Evolutionary conservation across 2,888 invertebrate genomes (phyloP).

Genomic region (Cheilosia variabilis): DNA sequence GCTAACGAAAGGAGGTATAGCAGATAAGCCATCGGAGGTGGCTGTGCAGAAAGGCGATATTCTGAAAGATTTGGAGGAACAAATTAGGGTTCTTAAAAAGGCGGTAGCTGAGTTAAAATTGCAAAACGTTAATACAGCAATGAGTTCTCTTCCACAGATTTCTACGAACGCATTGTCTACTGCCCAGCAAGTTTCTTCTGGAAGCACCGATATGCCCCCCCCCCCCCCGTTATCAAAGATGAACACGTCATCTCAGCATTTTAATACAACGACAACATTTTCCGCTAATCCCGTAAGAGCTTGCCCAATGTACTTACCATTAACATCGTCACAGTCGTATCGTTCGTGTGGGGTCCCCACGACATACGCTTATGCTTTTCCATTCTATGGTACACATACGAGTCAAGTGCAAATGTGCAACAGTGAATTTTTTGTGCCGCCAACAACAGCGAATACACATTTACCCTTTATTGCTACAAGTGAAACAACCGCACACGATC

Average conservation of each 20-base stretch:
- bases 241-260: background rate
- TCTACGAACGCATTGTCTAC: conserved; percentile 5
- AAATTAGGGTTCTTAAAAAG: no score
- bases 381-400: background rate
- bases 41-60: no score
- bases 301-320: background rate
- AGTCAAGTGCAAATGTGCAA: conserved; percentile 8
- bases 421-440: background rate
- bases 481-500: conserved; percentile 1
- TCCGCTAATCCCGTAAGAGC: background rate
- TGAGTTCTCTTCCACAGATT: background rate
- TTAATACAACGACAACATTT: background rate
- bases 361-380: background rate
- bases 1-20: background rate
- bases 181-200: background rate
- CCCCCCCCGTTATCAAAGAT: background rate
- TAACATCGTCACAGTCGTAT: background rate
- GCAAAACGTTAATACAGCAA: background rate
- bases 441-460: background rate
- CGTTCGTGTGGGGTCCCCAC: background rate
- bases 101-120: no score
- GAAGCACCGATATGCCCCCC: background rate
- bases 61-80: background rate
- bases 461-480: background rate
- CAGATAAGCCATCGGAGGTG: background rate